phyloP scores from a whole-genome alignment of 2,888 invertebrate species.

The Euplagia quadripunctaria region DNA sequence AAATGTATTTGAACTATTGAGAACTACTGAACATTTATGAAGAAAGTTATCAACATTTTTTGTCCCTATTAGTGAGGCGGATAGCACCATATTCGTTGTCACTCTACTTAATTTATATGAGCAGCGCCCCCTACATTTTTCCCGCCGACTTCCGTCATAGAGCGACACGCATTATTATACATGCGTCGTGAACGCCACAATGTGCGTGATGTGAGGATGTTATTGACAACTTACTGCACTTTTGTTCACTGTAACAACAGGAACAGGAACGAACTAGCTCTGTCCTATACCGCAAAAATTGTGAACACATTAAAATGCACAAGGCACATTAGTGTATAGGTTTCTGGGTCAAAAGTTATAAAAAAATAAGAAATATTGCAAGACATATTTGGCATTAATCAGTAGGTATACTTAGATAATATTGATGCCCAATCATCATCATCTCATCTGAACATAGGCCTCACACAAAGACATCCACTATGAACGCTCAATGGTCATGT shows the following conservation, averaged over 20 bases:
- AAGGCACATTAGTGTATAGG: background rate
- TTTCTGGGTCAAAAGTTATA: no score
- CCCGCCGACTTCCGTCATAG: conserved; percentile 21
- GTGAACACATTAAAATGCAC: no score
- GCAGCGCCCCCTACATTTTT: conserved; percentile 28
- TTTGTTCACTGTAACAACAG: background rate
- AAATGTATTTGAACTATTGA: no score
- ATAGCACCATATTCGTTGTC: conserved; percentile 8
- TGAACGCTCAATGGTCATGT: background rate
- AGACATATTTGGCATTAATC: background rate
- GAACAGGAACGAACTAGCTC: background rate
- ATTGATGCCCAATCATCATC: background rate
- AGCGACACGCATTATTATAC: background rate
- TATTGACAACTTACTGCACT: background rate
- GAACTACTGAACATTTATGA: no score
- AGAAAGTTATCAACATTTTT: no score
- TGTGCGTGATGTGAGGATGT: background rate
- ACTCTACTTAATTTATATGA: conserved; percentile 37
- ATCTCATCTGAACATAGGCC: no score
- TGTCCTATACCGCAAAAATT: no score
- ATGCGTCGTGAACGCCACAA: background rate
- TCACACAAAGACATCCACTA: background rate
- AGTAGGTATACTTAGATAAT: background rate
- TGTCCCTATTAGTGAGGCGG: background rate
- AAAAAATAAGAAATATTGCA: background rate